phyloP scores from a whole-genome alignment of 2,888 invertebrate genomes.

The Lathronympha strigana region DNA sequence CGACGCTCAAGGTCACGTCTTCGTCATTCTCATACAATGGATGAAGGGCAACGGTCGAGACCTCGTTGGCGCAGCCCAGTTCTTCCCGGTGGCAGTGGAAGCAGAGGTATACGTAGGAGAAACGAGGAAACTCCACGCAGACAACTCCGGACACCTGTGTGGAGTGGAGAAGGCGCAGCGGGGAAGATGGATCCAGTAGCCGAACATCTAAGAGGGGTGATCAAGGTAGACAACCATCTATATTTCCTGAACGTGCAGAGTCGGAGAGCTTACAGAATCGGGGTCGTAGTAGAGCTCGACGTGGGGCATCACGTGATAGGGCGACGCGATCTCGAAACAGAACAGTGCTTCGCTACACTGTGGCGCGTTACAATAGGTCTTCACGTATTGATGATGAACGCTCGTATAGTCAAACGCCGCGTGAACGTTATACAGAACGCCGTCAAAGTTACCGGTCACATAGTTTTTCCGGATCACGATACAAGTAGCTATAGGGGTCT shows the following conservation, averaged over 20 bases:
- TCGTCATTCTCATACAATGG: no score
- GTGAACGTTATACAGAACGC: background rate
- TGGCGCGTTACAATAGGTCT: background rate
- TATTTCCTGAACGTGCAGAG: background rate
- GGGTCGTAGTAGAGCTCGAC: no score
- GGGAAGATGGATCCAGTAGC: background rate
- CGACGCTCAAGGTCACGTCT: no score
- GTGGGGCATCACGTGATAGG: background rate
- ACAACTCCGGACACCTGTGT: no score
- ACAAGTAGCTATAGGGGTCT: background rate
- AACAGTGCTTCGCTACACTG: background rate
- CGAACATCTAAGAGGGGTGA: background rate
- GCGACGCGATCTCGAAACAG: background rate
- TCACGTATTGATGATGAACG: background rate
- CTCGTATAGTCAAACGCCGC: background rate
- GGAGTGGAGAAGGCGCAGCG: no score
- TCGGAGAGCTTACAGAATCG: background rate
- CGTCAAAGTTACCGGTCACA: background rate
- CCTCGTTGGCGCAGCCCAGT: no score
- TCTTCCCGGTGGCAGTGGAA: no score
- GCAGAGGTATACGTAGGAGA: no score
- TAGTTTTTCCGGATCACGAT: no score
- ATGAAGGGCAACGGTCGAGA: no score
- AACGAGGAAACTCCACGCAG: no score
- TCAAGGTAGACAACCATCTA: background rate